Conservation (phyloP, 2,113 vertebrate genomes). For the Bucco capensis region DNA sequence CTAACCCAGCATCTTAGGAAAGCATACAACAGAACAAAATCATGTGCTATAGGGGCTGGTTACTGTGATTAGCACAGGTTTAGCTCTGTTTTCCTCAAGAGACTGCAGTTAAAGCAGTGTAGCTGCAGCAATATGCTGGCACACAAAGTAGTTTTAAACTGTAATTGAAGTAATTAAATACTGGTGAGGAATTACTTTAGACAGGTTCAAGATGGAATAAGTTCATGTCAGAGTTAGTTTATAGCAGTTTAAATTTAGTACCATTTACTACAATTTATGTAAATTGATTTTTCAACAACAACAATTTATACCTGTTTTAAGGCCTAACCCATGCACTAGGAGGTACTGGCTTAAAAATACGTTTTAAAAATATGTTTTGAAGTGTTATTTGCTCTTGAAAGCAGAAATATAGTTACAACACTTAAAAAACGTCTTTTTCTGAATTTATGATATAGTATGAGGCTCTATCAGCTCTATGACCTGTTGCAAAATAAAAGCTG, state of each 20-base stretch:
- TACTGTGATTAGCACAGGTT: slow-evolving; percentile 17
- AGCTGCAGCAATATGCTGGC: background rate
- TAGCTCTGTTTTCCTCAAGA: background rate
- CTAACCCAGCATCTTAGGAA: slow-evolving; percentile 1
- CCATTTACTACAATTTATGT: background rate
- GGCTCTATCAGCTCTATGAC: background rate
- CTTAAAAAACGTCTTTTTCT: background rate
- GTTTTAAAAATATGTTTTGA: background rate
- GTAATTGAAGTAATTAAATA: background rate
- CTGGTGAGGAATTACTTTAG: background rate
- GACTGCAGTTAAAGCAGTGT: background rate
- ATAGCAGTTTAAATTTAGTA: background rate
- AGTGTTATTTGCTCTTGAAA: background rate
- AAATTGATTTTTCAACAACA: background rate
- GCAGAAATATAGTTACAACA: background rate
- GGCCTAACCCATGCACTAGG: background rate
- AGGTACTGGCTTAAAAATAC: background rate
- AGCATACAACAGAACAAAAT: background rate
- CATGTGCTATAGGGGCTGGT: background rate
- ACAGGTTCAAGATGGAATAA: background rate
- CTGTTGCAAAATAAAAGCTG: background rate
- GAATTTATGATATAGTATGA: background rate
- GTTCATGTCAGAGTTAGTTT: background rate
- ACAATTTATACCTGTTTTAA: background rate
- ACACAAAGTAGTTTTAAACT: background rate